These are phyloP conservation scores for Acanthurus lineatus DNA, from an alignment of 2,797 vertebrate species.

Conservation along the genomic window DNA sequence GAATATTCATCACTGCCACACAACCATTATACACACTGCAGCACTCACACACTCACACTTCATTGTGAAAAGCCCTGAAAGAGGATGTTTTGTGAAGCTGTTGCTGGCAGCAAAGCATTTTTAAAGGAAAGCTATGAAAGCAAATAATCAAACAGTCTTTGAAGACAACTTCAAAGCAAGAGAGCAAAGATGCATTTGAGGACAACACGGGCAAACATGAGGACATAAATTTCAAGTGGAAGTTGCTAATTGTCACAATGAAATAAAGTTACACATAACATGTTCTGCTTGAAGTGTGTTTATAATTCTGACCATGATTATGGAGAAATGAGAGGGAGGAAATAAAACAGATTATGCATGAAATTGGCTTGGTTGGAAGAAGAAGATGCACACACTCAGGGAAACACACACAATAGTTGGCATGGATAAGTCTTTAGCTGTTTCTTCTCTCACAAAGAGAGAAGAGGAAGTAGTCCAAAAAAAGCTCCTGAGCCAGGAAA, in stretches of 20 bases:
- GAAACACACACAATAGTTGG: conserved; percentile 10
- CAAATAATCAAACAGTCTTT: conserved; percentile 71
- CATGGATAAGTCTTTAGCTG: not conserved
- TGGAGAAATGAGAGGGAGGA: conserved; percentile 12
- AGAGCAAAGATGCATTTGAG: conserved; percentile 63
- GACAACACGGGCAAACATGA: conserved; percentile 41
- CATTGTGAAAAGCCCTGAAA: conserved; percentile 44
- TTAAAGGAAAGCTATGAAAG: conserved; percentile 60
- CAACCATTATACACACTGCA: conserved; percentile 27
- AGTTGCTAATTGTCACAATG: conserved; percentile 53
- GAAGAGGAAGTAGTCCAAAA: not conserved
- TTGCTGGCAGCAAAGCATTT: conserved; percentile 58
- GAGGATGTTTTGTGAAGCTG: conserved; percentile 50
- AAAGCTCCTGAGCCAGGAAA: not conserved
- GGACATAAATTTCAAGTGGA: conserved; percentile 45
- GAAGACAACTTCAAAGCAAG: conserved; percentile 73
- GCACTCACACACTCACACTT: conserved; percentile 20
- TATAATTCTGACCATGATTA: conserved; percentile 19
- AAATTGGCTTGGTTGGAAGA: conserved; percentile 26
- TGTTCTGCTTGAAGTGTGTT: conserved; percentile 31
- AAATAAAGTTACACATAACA: conserved; percentile 43
- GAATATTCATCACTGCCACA: conserved; percentile 70
- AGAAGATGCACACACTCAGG: not conserved
- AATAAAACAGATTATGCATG: conserved; percentile 31
- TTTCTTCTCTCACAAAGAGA: not conserved